phyloP scores from a whole-genome alignment of 2,113 vertebrate genomes.

The Chionomys nivalis region DNA sequence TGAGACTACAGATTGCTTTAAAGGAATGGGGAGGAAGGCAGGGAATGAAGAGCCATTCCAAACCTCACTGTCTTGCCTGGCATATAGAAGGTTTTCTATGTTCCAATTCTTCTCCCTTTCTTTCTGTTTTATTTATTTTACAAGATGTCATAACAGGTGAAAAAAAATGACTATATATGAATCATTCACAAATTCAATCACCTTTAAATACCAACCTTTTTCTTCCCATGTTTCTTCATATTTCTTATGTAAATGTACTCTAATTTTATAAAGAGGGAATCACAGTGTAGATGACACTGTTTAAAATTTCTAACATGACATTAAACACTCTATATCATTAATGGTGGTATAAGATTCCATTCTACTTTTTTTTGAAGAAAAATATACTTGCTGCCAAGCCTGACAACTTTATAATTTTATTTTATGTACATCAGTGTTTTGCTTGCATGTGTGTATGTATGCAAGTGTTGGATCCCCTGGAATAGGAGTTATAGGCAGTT shows the following conservation, averaged over 20 bases:
- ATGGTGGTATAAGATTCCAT: neutral
- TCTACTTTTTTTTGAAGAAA: neutral
- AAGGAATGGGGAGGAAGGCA: neutral
- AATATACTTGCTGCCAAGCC: neutral
- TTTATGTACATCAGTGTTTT: neutral
- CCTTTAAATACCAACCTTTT: neutral
- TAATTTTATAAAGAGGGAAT: neutral
- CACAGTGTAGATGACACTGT: neutral
- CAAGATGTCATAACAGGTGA: neutral
- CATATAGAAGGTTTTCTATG: neutral
- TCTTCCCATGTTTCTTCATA: neutral
- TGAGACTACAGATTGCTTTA: neutral
- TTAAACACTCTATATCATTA: neutral
- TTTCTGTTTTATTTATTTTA: constrained; percentile 57
- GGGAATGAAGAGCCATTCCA: neutral
- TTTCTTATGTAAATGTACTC: neutral
- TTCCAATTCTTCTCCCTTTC: neutral
- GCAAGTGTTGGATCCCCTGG: no score
- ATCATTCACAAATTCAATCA: neutral
- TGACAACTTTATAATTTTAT: neutral
- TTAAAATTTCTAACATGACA: neutral
- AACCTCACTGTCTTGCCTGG: neutral
- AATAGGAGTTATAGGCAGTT: neutral
- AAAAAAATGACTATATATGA: constrained; percentile 29
- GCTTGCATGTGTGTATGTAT: neutral